Conservation (phyloP, 2,888 invertebrate species). For the Idaea biselata region DNA sequence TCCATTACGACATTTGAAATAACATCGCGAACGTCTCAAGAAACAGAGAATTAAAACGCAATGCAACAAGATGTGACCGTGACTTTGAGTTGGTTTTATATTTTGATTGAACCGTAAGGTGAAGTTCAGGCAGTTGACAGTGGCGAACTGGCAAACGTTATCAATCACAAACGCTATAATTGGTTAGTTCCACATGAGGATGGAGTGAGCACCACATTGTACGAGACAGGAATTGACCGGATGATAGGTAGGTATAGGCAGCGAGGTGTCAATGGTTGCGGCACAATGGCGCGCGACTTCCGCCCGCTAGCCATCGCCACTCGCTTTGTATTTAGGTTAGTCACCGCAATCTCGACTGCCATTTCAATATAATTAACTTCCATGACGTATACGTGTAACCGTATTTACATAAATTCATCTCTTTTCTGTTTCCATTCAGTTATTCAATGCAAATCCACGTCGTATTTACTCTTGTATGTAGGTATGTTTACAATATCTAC, state of each 20-base stretch:
- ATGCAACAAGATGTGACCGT: constrained; percentile 13
- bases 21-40: background rate
- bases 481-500: background rate
- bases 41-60: background rate
- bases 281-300: constrained; percentile 75
- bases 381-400: constrained; percentile 51
- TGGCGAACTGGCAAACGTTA: background rate
- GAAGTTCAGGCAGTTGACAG: constrained; percentile 5
- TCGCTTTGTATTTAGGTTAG: constrained; percentile 79
- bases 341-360: constrained; percentile 74
- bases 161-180: constrained; percentile 3
- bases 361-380: constrained; percentile 73
- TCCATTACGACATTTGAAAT: background rate
- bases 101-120: constrained; percentile 6
- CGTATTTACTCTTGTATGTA: constrained; percentile 16
- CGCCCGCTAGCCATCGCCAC: constrained; percentile 58
- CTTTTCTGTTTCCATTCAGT: constrained; percentile 23
- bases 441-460: constrained; percentile 7
- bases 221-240: constrained; percentile 69
- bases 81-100: constrained; percentile 11
- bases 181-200: constrained; percentile 21
- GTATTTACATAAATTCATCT: constrained; percentile 54
- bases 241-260: constrained; percentile 51
- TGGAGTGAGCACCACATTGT: constrained; percentile 26
- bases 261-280: constrained; percentile 78